A percentile compares a stretch with the other conserved stretches of the same genome.
These are phyloP conservation scores for Zaprionus davidi DNA, from an alignment of 1,140 invertebrate species.

Conservation along the genomic window DNA sequence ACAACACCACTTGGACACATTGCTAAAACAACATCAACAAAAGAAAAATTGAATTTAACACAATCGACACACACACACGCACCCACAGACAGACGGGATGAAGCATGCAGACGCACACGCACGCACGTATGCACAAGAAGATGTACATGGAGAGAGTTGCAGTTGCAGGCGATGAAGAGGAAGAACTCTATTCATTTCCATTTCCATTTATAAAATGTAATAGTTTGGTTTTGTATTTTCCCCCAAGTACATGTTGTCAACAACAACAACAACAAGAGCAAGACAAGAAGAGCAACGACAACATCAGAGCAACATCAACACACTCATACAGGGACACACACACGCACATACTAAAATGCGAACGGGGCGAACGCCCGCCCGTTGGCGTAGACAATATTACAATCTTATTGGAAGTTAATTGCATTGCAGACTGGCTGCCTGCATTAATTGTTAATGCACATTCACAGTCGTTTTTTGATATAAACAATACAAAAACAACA, in stretches of 20 bases:
- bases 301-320: not conserved
- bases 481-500: slow-evolving; percentile 49
- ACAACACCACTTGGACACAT: slow-evolving; percentile 39
- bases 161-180: not conserved
- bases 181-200: slow-evolving; percentile 17
- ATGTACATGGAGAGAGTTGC: not conserved
- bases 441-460: slow-evolving; percentile 32
- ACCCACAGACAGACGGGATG: not conserved
- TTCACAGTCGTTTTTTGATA: slow-evolving; percentile 25
- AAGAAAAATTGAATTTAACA: slow-evolving; percentile 39
- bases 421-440: slow-evolving; percentile 13
- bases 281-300: not conserved
- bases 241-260: slow-evolving; percentile 20
- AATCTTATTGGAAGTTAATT: slow-evolving; percentile 47
- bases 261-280: not conserved
- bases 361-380: slow-evolving; percentile 47
- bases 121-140: slow-evolving; percentile 18
- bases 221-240: slow-evolving; percentile 31
- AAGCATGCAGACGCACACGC: no score
- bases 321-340: slow-evolving; percentile 8
- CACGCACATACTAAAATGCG: slow-evolving; percentile 21
- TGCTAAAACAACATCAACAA: slow-evolving; percentile 61
- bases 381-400: slow-evolving; percentile 35
- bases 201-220: slow-evolving; percentile 37
- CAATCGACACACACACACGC: slow-evolving; percentile 12